Percentiles rank a stretch among this genome's conserved stretches.
Evolutionary conservation across 2,113 vertebrate genomes (phyloP).

Genomic region (Trochalopteron elliotii): DNA sequence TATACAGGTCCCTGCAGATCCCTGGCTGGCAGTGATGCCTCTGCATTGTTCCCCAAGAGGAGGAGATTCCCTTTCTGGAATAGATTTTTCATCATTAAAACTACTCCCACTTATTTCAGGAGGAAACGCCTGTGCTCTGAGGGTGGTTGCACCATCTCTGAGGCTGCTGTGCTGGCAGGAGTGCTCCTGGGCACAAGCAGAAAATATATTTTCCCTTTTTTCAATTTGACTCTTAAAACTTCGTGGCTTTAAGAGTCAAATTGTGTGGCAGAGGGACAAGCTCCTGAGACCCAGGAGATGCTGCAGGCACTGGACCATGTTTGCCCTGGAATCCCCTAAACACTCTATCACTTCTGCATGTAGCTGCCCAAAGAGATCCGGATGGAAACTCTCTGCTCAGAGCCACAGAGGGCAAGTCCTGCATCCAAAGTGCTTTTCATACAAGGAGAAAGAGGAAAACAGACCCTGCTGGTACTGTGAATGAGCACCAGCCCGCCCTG

Average conservation of each 20-base stretch:
- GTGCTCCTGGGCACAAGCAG: background rate
- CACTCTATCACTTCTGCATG: background rate
- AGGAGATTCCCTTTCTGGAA: background rate
- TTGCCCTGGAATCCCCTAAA: background rate
- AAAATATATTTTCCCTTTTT: background rate
- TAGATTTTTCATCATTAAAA: background rate
- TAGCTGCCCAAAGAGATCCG: background rate
- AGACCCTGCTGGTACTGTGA: background rate
- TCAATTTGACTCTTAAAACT: background rate
- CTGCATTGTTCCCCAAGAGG: background rate
- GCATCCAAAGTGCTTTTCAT: background rate
- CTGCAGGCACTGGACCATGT: background rate
- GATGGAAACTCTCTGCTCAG: background rate
- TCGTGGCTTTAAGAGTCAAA: background rate
- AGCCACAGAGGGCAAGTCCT: background rate
- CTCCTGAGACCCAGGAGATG: background rate
- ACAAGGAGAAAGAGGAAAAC: background rate
- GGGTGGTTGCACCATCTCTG: background rate
- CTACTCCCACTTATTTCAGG: background rate
- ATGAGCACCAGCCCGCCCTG: rapidly evolving
- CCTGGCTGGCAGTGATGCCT: background rate
- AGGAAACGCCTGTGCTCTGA: background rate
- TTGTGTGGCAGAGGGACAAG: background rate
- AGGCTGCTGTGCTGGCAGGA: background rate
- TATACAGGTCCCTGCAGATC: background rate